These are phyloP conservation scores for Macaria notata DNA, from an alignment of 2,888 invertebrate species.

Conservation along the genomic window DNA sequence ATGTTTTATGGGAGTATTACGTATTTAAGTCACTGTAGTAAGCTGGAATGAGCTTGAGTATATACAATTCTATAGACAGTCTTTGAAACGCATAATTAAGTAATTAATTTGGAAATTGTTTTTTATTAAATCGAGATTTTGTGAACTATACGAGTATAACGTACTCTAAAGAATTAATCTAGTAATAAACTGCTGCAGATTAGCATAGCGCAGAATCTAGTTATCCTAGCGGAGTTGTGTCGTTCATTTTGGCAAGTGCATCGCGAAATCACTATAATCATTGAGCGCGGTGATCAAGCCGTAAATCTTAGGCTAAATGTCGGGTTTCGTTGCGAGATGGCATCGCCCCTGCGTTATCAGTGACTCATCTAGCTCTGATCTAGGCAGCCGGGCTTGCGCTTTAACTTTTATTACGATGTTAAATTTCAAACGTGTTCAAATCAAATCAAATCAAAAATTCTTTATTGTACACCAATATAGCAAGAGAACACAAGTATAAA, in stretches of 20 bases:
- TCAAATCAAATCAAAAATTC: no score
- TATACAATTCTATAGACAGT: no score
- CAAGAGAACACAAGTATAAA: no score
- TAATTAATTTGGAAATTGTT: no score
- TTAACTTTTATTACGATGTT: slow-evolving; percentile 25
- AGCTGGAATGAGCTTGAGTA: no score
- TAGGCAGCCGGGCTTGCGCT: slow-evolving; percentile 17
- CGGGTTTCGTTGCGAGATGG: slow-evolving; percentile 50
- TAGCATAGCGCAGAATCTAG: slow-evolving; percentile 28
- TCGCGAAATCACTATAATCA: slow-evolving; percentile 68
- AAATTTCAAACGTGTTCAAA: slow-evolving; percentile 12
- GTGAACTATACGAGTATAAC: no score
- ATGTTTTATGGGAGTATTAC: no score
- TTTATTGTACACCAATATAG: no score
- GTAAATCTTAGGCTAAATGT: slow-evolving; percentile 71
- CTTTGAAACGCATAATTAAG: no score
- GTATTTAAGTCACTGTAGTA: no score
- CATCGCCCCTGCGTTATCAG: slow-evolving; percentile 55
- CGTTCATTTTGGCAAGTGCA: slow-evolving; percentile 68
- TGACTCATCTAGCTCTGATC: slow-evolving; percentile 53
- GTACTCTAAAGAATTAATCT: no score
- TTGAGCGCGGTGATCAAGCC: slow-evolving; percentile 58
- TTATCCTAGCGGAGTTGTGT: slow-evolving; percentile 51
- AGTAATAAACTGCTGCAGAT: not conserved
- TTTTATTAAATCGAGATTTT: no score